Conservation (phyloP, 64 coral and sea anemone genomes). For the Pocillopora damicornis region DNA sequence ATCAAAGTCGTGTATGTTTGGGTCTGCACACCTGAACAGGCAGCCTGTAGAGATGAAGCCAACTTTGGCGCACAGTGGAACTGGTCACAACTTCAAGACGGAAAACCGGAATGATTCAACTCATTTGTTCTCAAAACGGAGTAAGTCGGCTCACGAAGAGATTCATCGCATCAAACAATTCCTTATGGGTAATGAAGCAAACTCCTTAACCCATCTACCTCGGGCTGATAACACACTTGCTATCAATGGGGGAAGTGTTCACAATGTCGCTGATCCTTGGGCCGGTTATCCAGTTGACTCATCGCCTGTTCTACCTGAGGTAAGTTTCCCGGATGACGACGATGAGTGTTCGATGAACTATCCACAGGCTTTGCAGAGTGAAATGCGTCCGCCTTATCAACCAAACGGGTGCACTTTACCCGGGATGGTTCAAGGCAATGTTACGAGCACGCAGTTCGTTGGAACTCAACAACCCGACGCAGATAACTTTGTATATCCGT, state of each 20-base stretch:
- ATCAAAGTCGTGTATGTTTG: constrained; percentile 34
- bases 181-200: constrained; percentile 13
- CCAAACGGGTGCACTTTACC: neutral
- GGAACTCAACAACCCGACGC: neutral
- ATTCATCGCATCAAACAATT: constrained; percentile 35
- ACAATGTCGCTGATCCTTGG: neutral
- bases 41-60: constrained; percentile 15
- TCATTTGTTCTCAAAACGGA: neutral
- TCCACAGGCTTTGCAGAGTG: neutral
- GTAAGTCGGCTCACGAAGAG: neutral
- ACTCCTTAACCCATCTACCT: neutral
- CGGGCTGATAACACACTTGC: neutral
- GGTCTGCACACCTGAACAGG: neutral
- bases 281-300: neutral
- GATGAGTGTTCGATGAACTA: neutral
- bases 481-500: neutral
- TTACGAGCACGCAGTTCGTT: neutral
- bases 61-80: neutral
- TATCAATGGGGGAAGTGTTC: constrained; percentile 4
- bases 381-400: neutral
- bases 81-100: neutral
- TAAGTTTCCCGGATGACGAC: constrained; percentile 2
- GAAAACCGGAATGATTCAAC: neutral
- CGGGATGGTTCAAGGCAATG: neutral
- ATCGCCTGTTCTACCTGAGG: constrained; percentile 14